A percentile compares a stretch with the other conserved stretches of the same genome.
phyloP scores from a whole-genome alignment of 64 coral and sea anemone species.

The Catalaphyllia jardinei region DNA sequence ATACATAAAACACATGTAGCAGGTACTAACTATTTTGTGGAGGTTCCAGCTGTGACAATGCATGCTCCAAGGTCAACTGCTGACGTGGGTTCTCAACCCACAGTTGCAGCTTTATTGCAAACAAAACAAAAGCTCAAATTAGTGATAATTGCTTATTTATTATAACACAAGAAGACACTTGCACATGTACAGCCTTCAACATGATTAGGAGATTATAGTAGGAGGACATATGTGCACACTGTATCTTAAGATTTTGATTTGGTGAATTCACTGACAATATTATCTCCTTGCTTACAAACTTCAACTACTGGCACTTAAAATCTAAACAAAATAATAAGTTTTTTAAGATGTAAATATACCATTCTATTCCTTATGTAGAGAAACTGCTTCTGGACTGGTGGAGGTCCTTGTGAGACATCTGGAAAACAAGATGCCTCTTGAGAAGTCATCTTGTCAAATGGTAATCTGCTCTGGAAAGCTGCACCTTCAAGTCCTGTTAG shows the following conservation, averaged over 20 bases:
- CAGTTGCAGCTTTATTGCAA: slow-evolving; percentile 76
- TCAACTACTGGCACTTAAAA: too few species aligned
- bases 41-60: slow-evolving; percentile 79
- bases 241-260: not conserved
- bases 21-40: slow-evolving; percentile 81
- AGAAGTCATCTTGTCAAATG: slow-evolving; percentile 98
- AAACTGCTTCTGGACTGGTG: slow-evolving; percentile 83
- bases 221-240: not conserved
- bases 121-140: not conserved
- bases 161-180: too few species aligned
- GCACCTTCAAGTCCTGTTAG: slow-evolving; percentile 87
- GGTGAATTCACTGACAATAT: not conserved
- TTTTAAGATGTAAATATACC: slow-evolving; percentile 46
- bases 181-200: not conserved
- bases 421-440: slow-evolving; percentile 93
- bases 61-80: slow-evolving; percentile 78
- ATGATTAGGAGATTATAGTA: not conserved
- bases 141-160: not conserved
- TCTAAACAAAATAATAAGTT: too few species aligned
- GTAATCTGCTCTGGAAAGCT: slow-evolving; percentile 90
- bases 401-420: slow-evolving; percentile 96
- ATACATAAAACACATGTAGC: not conserved
- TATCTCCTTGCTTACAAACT: too few species aligned
- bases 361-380: slow-evolving; percentile 95
- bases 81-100: slow-evolving; percentile 95